A percentile compares a stretch with the other conserved stretches of the same genome.
Conservation (phyloP, 2,113 vertebrate genomes). For the Numida meleagris region DNA sequence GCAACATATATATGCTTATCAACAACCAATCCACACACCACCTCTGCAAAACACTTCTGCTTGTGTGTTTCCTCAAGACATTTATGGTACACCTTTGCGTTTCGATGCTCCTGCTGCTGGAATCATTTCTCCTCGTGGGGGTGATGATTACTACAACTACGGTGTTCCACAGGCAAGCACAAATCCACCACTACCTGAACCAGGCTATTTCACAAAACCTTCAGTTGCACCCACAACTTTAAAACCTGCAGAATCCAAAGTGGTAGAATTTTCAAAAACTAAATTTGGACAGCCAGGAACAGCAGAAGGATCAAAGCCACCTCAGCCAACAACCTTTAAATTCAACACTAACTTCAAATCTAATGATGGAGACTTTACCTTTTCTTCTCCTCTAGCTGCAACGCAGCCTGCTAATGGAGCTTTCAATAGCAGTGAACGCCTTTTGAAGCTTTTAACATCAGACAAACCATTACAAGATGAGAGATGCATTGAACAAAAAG, state of each 20-base stretch:
- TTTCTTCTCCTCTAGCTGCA: conserved; percentile 82
- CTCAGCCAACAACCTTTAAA: conserved; percentile 87
- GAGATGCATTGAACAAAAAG: conserved; percentile 72
- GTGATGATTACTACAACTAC: conserved; percentile 91
- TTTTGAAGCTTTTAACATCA: conserved; percentile 90
- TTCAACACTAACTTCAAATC: conserved; percentile 98
- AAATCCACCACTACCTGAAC: conserved; percentile 92
- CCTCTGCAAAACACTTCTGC: conserved; percentile 86
- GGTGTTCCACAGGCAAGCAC: conserved; percentile 84
- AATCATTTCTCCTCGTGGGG: conserved; percentile 89
- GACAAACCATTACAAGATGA: conserved; percentile 86
- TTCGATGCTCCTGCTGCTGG: conserved; percentile 90
- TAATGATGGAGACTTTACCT: conserved; percentile 95
- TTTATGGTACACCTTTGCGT: conserved; percentile 85
- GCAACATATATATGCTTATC: conserved; percentile 91
- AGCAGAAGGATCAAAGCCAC: conserved; percentile 82
- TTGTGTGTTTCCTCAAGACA: conserved; percentile 92
- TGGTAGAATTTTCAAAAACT: conserved; percentile 85
- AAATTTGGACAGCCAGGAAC: conserved; percentile 82
- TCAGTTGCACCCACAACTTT: conserved; percentile 75
- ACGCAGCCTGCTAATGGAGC: conserved; percentile 51
- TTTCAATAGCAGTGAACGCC: conserved; percentile 86
- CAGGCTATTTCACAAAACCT: conserved; percentile 96
- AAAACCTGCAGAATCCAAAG: conserved; percentile 84
- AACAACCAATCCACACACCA: conserved; percentile 91